A percentile compares a stretch with the other conserved stretches of the same genome.
phyloP scores from a whole-genome alignment of 2,888 invertebrate species.

The Allolobophora icterica region DNA sequence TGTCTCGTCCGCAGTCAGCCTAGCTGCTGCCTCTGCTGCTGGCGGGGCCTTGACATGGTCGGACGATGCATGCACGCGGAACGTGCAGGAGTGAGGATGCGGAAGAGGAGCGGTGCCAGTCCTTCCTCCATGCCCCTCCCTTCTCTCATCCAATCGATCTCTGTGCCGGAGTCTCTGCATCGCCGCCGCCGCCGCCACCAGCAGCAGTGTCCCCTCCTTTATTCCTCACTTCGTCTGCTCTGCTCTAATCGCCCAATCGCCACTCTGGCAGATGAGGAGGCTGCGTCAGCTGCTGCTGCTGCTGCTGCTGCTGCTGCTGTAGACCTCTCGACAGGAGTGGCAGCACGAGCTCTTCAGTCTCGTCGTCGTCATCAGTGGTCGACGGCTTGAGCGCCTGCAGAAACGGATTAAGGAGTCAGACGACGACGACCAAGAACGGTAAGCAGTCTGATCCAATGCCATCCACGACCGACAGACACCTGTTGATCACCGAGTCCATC shows the following conservation, averaged over 20 bases:
- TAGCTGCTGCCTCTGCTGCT: neutral
- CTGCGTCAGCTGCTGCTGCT: neutral
- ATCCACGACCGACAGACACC: neutral
- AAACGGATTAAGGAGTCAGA: neutral
- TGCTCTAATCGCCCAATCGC: constrained; percentile 4
- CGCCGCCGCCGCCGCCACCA: too few species aligned
- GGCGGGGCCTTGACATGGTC: neutral
- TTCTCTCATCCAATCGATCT: constrained; percentile 11
- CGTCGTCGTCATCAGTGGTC: neutral
- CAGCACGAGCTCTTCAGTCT: constrained; percentile 9
- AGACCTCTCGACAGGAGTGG: constrained; percentile 17
- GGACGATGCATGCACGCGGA: constrained; percentile 2
- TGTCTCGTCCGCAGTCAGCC: neutral
- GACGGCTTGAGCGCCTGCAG: neutral
- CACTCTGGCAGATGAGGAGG: neutral
- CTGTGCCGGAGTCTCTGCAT: neutral
- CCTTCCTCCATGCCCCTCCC: neutral
- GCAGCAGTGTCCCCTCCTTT: neutral
- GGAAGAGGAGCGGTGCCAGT: neutral
- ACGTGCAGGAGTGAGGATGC: neutral
- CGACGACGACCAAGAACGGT: neutral
- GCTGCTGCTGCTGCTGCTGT: neutral
- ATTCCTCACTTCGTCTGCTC: neutral
- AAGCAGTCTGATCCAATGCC: neutral
- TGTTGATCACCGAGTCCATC: neutral